Conservation (phyloP, 2,113 vertebrate species). For the Gorsachius goisagi region DNA sequence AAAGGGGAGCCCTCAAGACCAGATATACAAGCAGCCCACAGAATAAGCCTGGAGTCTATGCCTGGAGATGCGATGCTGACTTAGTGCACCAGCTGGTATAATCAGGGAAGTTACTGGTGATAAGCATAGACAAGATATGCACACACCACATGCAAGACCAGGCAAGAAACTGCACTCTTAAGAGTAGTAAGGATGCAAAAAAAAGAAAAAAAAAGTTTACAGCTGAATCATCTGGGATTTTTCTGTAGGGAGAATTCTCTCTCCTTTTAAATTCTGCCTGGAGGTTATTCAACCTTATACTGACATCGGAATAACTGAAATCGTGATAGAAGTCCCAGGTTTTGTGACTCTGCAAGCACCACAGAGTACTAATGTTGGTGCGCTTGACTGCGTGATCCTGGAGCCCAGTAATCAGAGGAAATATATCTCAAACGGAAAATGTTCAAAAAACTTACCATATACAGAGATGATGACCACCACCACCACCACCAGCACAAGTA, state of each 20-base stretch:
- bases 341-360: not conserved
- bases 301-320: not conserved
- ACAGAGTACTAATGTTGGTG: not conserved
- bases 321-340: not conserved
- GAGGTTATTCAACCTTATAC: not conserved
- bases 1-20: not conserved
- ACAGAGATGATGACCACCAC: fast-evolving
- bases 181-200: not conserved
- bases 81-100: not conserved
- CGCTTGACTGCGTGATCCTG: not conserved
- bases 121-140: not conserved
- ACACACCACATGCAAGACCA: not conserved
- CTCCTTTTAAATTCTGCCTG: not conserved
- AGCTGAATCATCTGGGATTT: not conserved
- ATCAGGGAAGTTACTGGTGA: not conserved
- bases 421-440: not conserved
- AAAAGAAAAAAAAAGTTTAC: not conserved
- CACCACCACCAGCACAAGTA: fast-evolving
- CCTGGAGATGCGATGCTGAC: not conserved
- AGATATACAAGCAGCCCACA: not conserved
- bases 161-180: not conserved
- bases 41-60: not conserved
- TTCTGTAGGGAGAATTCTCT: not conserved
- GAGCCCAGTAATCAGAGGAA: not conserved
- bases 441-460: not conserved